A percentile compares a stretch with the other conserved stretches of the same genome.
Conservation (phyloP, 2,113 vertebrate genomes). For the Platanista minor region DNA sequence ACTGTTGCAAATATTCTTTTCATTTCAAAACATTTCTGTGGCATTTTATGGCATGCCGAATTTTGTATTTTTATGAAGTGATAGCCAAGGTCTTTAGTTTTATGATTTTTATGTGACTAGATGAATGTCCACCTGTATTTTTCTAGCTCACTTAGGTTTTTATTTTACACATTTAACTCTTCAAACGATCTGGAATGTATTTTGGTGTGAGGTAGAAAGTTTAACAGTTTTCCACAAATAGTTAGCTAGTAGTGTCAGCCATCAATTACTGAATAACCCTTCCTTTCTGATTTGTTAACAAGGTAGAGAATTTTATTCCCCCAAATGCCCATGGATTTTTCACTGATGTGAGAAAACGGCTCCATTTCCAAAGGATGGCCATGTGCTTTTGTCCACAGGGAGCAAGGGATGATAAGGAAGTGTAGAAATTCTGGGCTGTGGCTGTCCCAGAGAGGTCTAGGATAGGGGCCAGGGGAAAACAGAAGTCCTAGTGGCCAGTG, state of each 20-base stretch:
- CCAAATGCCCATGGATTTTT: neutral
- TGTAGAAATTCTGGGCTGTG: neutral
- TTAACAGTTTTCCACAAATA: neutral
- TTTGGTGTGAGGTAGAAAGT: neutral
- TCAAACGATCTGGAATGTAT: slow-evolving; percentile 22
- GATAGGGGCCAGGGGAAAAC: neutral
- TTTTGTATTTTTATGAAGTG: slow-evolving; percentile 34
- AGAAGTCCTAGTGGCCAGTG: neutral
- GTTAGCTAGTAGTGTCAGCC: neutral
- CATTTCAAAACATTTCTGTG: slow-evolving; percentile 1
- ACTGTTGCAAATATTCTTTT: neutral
- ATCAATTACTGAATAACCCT: neutral
- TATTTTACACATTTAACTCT: slow-evolving; percentile 26
- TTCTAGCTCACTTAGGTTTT: slow-evolving; percentile 22
- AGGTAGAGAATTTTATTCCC: neutral
- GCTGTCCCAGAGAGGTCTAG: neutral
- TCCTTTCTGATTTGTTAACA: slow-evolving; percentile 34
- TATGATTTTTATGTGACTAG: slow-evolving; percentile 30
- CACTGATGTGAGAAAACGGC: neutral
- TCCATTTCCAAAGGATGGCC: neutral
- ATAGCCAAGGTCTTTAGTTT: neutral
- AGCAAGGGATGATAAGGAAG: neutral
- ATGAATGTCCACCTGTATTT: neutral
- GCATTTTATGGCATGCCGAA: neutral
- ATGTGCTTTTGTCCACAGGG: neutral